These are phyloP conservation scores for Catocala sponsa DNA, from an alignment of 2,888 invertebrate species.

Conservation along the genomic window DNA sequence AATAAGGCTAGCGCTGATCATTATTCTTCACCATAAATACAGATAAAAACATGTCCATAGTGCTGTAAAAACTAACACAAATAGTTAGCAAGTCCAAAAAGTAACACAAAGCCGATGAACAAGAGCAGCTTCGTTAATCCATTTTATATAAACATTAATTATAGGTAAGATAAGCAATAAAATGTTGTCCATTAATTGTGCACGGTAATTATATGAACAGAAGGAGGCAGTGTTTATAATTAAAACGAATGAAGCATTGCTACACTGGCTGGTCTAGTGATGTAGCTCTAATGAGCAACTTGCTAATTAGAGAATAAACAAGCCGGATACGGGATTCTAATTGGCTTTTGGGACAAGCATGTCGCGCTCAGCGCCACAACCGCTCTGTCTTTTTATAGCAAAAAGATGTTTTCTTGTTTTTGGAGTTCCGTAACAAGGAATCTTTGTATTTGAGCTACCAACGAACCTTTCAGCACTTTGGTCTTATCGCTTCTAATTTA, in stretches of 20 bases:
- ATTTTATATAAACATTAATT: constrained; percentile 66
- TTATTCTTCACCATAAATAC: too few species aligned
- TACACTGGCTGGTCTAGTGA: constrained; percentile 74
- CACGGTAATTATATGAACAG: constrained; percentile 79
- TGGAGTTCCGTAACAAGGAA: constrained; percentile 29
- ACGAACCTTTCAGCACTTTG: neutral
- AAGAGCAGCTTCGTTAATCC: constrained; percentile 57
- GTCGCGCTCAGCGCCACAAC: constrained; percentile 54
- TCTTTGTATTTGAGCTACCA: constrained; percentile 10
- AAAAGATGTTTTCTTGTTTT: constrained; percentile 48
- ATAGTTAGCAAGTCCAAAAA: constrained; percentile 20
- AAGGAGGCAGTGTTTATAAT: constrained; percentile 82
- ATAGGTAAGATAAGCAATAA: constrained; percentile 74
- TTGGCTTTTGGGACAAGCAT: constrained; percentile 83
- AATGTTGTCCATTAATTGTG: constrained; percentile 79
- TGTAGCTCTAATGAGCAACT: constrained; percentile 85
- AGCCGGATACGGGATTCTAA: constrained; percentile 84
- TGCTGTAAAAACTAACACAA: neutral
- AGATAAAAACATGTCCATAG: too few species aligned
- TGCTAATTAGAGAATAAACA: constrained; percentile 87
- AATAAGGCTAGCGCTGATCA: too few species aligned
- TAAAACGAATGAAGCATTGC: constrained; percentile 84
- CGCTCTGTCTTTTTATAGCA: constrained; percentile 55
- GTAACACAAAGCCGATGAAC: constrained; percentile 44
- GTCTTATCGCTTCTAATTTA: neutral